Conservation (phyloP, 2,888 invertebrate species). For the Drosophila pseudotakahashii region DNA sequence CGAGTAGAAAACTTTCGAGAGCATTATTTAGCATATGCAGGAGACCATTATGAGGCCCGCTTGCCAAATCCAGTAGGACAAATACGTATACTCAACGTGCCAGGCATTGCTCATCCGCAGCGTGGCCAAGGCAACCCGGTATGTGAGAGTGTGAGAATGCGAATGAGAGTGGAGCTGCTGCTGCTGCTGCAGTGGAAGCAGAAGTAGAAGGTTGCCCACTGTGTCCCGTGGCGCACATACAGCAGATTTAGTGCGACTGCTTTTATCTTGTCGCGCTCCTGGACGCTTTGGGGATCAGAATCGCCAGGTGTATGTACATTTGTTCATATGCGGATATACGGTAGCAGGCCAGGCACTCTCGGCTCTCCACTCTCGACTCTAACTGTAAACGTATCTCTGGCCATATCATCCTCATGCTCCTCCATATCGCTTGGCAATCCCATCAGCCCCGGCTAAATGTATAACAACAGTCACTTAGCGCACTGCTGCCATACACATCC, state of each 20-base stretch:
- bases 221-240: constrained; percentile 67
- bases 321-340: constrained; percentile 62
- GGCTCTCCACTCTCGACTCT: constrained; percentile 8
- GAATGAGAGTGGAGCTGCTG: too few relatives aligned
- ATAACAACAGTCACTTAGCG: constrained; percentile 73
- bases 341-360: constrained; percentile 41
- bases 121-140: constrained; percentile 33
- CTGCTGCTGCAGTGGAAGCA: constrained; percentile 31
- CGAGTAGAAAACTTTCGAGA: constrained; percentile 55
- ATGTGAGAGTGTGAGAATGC: constrained; percentile 1
- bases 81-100: constrained; percentile 1
- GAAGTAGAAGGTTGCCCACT: constrained; percentile 22
- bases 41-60: constrained; percentile 23
- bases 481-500: constrained; percentile 27
- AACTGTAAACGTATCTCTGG: constrained; percentile 35
- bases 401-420: constrained; percentile 18
- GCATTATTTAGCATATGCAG: constrained; percentile 68
- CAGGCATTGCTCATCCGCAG: constrained; percentile 58
- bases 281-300: constrained; percentile 64
- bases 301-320: constrained; percentile 57
- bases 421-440: constrained; percentile 65
- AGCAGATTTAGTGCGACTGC: constrained; percentile 69
- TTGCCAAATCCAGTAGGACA: constrained; percentile 34
- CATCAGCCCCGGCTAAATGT: constrained; percentile 48
- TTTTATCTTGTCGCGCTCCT: constrained; percentile 70